Conservation (phyloP, 2,797 vertebrate genomes). For the Sebastes hubbsi region DNA sequence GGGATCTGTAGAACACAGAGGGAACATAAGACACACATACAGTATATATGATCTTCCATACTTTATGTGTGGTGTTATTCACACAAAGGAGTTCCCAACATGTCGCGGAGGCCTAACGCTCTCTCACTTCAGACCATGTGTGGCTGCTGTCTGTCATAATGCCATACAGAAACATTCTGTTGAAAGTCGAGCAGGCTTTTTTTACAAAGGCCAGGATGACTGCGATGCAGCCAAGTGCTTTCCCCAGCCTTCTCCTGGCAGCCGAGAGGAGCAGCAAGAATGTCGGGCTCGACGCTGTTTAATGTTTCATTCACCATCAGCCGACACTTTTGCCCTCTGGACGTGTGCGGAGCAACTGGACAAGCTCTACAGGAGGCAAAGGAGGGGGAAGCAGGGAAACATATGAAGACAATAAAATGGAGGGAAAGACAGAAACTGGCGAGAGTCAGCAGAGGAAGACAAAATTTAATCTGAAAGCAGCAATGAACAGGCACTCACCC, state of each 20-base stretch:
- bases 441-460: neutral
- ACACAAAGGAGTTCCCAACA: neutral
- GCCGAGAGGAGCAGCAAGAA: slow-evolving; percentile 1
- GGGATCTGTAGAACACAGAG: neutral
- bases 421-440: neutral
- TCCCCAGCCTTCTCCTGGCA: neutral
- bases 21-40: neutral
- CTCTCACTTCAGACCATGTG: neutral
- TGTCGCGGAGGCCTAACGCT: neutral
- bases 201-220: neutral
- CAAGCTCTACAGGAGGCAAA: neutral
- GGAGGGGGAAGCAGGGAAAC: neutral
- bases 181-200: neutral
- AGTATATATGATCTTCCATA: neutral
- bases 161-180: slow-evolving; percentile 1
- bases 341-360: neutral
- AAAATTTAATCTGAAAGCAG: no score
- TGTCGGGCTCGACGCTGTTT: neutral
- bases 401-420: neutral
- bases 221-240: slow-evolving; percentile 6
- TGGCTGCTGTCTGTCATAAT: neutral
- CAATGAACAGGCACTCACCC: no score
- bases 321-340: neutral
- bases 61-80: neutral
- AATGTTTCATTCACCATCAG: slow-evolving; percentile 22